These are phyloP conservation scores for Gerris buenoi DNA, from an alignment of 1,140 invertebrate species.

Conservation along the genomic window DNA sequence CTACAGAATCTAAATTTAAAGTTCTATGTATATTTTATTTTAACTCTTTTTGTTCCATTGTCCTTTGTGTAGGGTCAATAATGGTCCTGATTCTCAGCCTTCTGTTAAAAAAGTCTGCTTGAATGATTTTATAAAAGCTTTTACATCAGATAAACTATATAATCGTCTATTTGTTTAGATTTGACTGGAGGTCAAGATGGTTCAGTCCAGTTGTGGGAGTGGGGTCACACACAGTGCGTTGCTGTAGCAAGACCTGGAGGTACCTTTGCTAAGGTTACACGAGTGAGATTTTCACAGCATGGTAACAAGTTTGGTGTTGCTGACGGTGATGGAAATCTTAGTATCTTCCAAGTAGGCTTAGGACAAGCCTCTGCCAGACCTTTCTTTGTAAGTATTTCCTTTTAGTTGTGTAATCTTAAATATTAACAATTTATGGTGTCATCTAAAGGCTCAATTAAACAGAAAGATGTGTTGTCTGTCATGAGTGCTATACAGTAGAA, in stretches of 20 bases:
- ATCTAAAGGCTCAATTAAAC: too few relatives aligned
- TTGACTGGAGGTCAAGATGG: slow-evolving; percentile 93
- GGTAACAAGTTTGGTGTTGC: slow-evolving; percentile 97
- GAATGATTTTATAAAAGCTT: neutral
- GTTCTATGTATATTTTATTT: too few relatives aligned
- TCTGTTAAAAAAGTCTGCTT: neutral
- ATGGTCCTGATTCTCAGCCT: neutral
- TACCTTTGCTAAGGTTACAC: slow-evolving; percentile 88
- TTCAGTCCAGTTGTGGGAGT: slow-evolving; percentile 94
- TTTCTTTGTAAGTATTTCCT: slow-evolving; percentile 88
- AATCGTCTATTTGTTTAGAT: slow-evolving; percentile 40
- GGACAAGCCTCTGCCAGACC: slow-evolving; percentile 67
- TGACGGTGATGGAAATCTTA: slow-evolving; percentile 79
- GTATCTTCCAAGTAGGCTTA: slow-evolving; percentile 77
- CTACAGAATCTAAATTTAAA: too few relatives aligned
- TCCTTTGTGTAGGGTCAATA: too few relatives aligned
- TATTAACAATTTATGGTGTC: too few relatives aligned
- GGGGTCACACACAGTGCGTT: slow-evolving; percentile 81
- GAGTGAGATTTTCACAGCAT: slow-evolving; percentile 85
- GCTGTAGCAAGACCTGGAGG: slow-evolving; percentile 77
- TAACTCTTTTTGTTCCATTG: too few relatives aligned
- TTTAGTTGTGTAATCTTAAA: too few relatives aligned
- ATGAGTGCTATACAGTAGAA: too few relatives aligned
- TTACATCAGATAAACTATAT: neutral
- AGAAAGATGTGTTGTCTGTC: too few relatives aligned